Evolutionary conservation across 2,113 vertebrate genomes (phyloP), one percentile per base, ranked within the genome.

Genomic region (Thunnus thynnus): DNA sequence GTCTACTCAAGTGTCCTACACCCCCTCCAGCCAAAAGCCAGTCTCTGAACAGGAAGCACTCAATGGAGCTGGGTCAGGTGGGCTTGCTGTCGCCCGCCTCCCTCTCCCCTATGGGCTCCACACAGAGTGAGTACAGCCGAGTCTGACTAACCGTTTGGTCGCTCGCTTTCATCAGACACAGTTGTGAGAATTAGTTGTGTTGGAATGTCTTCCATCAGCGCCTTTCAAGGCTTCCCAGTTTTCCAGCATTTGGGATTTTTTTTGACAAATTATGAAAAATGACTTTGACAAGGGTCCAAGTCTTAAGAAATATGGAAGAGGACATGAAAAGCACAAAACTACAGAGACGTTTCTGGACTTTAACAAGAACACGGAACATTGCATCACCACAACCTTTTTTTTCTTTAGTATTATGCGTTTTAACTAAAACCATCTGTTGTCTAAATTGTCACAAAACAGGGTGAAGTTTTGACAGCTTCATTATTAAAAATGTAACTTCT

Each of bases 1-100:
- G 97, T 89, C 97, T 98, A 88, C 96, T 99, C 83, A 99, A 98
- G 94, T 99, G 98, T 89, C 97, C 98, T 88, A 99, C 98, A 71
- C 97, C 98, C 77, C 97, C 97, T 55, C 95, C 96, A 89, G 94
- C 95, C 83, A 99, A 99, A 94, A 95, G 96, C 83, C 96, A 96
- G 81, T 94, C 95, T 91, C 94, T 99, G 88, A 98, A 96, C 88
- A 96, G 98, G 90, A 99, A 99, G 84, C 97, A 98, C 86, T 99
- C 98, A 13, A 85, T 97, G 94, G 98, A 99, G 89, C 94, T 97
- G 89, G 95, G 86, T 82, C 97, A 97, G 95, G 94, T 96, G 88
- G 95, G 96, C 91, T 95, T 99, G 95, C 95, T 99, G 91, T 99
- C 98, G 55, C 96, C 98, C 9, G 93, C 97, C 65, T 95, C 97